These are phyloP conservation scores for Nipponia nippon DNA, from an alignment of 2,113 vertebrate genomes.

Conservation along the genomic window DNA sequence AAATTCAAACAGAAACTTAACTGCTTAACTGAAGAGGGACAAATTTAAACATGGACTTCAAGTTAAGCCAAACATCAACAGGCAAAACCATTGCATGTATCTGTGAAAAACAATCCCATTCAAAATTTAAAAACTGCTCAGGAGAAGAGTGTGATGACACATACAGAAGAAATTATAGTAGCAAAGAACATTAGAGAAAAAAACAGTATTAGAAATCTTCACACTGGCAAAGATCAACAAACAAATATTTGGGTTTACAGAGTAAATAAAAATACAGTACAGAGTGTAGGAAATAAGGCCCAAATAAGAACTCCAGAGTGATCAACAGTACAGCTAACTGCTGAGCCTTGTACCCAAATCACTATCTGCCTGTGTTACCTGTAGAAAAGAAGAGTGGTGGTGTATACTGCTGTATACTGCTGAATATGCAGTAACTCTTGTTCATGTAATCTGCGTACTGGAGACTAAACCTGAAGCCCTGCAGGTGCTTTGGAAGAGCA, in stretches of 20 bases:
- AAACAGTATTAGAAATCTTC: neutral
- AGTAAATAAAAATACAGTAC: neutral
- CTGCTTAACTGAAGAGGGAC: neutral
- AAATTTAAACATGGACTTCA: neutral
- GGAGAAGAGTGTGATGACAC: neutral
- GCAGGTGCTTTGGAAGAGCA: neutral
- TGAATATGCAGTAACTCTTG: neutral
- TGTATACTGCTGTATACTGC: neutral
- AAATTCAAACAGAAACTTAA: neutral
- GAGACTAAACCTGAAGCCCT: neutral
- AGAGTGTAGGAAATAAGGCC: neutral
- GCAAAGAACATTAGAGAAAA: neutral
- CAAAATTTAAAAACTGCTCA: neutral
- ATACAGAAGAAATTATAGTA: neutral
- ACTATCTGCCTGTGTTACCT: neutral
- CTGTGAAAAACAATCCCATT: neutral
- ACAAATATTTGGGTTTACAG: neutral
- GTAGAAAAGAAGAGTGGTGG: neutral
- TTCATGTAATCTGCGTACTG: neutral
- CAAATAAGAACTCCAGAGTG: neutral
- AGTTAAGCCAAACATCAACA: neutral
- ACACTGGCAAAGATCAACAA: neutral
- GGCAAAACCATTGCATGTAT: neutral
- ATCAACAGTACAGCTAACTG: neutral
- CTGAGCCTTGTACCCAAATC: neutral